A percentile compares a stretch with the other conserved stretches of the same genome.
These are phyloP conservation scores for Sebastes miniatus DNA, from an alignment of 2,797 vertebrate species.

Conservation along the genomic window DNA sequence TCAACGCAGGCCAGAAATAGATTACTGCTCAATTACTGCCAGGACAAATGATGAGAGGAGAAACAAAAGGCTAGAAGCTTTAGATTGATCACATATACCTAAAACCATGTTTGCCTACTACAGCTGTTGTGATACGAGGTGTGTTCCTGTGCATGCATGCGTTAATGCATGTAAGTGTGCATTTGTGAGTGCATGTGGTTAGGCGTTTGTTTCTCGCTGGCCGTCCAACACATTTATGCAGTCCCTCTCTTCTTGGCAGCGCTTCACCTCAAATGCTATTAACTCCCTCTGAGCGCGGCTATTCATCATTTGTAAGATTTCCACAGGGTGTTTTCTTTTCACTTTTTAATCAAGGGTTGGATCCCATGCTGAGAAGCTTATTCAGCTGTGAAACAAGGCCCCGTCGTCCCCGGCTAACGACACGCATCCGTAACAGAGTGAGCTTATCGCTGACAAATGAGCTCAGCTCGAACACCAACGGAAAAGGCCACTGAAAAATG, in stretches of 20 bases:
- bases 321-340: conserved; percentile 54
- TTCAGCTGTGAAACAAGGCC: conserved; percentile 68
- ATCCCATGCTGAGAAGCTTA: conserved; percentile 55
- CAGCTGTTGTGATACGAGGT: background rate
- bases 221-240: conserved; percentile 19
- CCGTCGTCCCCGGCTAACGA: conserved; percentile 55
- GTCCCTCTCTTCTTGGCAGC: conserved; percentile 30
- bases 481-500: background rate
- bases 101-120: background rate
- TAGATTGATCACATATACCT: conserved; percentile 2
- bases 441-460: conserved; percentile 57
- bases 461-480: background rate
- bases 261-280: conserved; percentile 53
- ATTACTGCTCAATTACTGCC: background rate
- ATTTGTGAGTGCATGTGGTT: background rate
- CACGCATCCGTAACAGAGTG: conserved; percentile 47
- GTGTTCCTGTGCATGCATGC: background rate
- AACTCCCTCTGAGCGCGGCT: conserved; percentile 38
- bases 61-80: conserved; percentile 13
- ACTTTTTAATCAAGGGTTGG: conserved; percentile 65
- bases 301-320: conserved; percentile 66
- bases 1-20: conserved; percentile 9
- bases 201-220: background rate
- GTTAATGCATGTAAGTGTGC: background rate
- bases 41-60: conserved; percentile 3